These are phyloP conservation scores for Drosophila varians DNA, from an alignment of 1,140 invertebrate species.

Conservation along the genomic window DNA sequence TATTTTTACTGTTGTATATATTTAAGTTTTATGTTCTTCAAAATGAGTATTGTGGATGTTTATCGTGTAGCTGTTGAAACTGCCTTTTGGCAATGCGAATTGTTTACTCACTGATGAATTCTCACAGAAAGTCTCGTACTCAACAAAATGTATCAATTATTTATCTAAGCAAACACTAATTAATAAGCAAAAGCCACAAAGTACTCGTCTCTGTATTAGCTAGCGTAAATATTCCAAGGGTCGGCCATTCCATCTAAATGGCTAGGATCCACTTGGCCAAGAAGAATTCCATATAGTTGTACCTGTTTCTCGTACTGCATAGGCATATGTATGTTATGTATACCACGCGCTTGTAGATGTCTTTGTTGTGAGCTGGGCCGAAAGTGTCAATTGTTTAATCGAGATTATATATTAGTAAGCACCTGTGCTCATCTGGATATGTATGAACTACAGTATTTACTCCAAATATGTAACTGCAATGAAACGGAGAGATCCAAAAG, in stretches of 20 bases:
- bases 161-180: constrained; percentile 44
- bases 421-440: constrained; percentile 27
- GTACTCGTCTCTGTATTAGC: constrained; percentile 47
- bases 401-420: constrained; percentile 34
- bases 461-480: constrained; percentile 55
- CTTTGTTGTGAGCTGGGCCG: constrained; percentile 38
- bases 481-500: constrained; percentile 11
- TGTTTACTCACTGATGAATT: constrained; percentile 65
- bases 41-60: neutral
- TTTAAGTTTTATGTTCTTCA: constrained; percentile 31
- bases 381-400: constrained; percentile 69
- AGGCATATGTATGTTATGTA: constrained; percentile 45
- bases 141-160: constrained; percentile 69
- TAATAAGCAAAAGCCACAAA: constrained; percentile 24
- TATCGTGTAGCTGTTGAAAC: constrained; percentile 23
- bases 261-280: neutral
- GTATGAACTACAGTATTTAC: constrained; percentile 48
- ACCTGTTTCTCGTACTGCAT: constrained; percentile 61
- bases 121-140: constrained; percentile 56
- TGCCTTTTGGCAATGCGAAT: constrained; percentile 33
- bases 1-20: constrained; percentile 39
- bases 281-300: constrained; percentile 50
- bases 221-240: constrained; percentile 61
- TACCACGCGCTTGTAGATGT: constrained; percentile 43
- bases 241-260: constrained; percentile 1